phyloP scores from a whole-genome alignment of 2,888 invertebrate species.

The Polylopha cassiicola region DNA sequence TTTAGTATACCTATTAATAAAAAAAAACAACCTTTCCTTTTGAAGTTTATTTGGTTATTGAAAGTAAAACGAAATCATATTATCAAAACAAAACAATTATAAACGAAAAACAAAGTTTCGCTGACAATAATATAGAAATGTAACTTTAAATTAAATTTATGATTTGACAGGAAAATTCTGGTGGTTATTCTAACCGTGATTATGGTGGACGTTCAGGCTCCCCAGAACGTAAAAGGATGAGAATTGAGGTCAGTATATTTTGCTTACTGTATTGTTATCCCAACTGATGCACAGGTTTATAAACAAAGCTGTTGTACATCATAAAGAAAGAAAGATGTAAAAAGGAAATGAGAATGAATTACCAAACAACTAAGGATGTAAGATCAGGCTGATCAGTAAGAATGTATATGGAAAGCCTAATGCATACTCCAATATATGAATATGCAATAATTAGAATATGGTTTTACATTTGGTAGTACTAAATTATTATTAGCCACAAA shows the following conservation, averaged over 20 bases:
- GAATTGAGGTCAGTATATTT: conserved; percentile 75
- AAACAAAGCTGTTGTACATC: background rate
- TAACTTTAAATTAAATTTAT: conserved; percentile 14
- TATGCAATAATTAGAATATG: conserved; percentile 16
- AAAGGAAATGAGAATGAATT: conserved; percentile 7
- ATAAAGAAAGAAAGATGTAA: conserved; percentile 5
- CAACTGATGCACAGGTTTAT: background rate
- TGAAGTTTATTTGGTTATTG: no score
- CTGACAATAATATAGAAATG: no score
- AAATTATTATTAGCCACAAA: conserved; percentile 12
- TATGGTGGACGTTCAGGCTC: conserved; percentile 77
- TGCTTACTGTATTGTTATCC: conserved; percentile 18
- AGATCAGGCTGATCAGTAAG: conserved; percentile 10
- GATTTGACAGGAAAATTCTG: conserved; percentile 59
- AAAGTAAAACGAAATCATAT: no score
- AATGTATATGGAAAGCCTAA: conserved; percentile 4
- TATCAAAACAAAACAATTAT: no score
- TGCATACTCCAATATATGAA: conserved; percentile 9
- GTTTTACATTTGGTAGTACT: conserved; percentile 12
- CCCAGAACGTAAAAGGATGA: conserved; percentile 80
- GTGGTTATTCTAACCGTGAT: conserved; percentile 72
- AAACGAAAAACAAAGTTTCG: no score
- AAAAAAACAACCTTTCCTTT: no score
- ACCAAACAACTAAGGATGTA: conserved; percentile 13
- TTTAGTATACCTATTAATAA: no score